Base-by-base conservation (phyloP, 2,113 vertebrate genomes). In the Cranoglanis bouderius region DNA sequence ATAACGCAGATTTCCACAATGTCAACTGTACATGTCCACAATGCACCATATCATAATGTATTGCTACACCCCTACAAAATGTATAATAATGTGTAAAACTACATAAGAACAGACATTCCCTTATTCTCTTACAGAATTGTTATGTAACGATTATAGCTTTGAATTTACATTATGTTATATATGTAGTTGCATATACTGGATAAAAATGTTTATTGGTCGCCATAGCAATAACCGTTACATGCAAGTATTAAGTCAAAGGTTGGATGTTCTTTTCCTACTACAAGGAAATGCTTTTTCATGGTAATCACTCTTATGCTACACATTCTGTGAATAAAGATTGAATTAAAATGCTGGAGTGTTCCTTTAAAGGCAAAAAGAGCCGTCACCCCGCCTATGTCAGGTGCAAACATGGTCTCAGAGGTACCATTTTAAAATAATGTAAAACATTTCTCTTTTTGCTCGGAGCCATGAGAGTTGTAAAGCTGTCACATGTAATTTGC, bases 391-490 rank as follows among this genome's bases (percentile, higher is more conserved):
- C 61, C 35, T 87, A 49, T 40, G 49, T 55, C 49, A 72, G 84
- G 43, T 80, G 29, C n/a, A 40, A 40, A 43, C 57, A 29, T 21
- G 49, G 82, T 84, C 82, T 84, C 82, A 14, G 10, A 9, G 46
- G 72, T 78, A 85, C 24, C 82, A 38, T 78, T 85, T 81, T 38
- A 77, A 65, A 80, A 85, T 80, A 67, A 85, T 88, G 70, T 32
- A 84, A 65, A 84, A 75, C 53, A 72, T 88, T 84, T 87, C 51
- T 88, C 35, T 84, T 85, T 78, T 88, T 84, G 70, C 70, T 65
- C 19, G 1, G 51, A 67, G 57, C 57, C 40, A 84, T 65, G 29
- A 85, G 72, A 84, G 38, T 61, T 88, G 26, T 88, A 70, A 87
- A 51, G 78, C 57, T 87, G 85, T 82, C 61, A 70, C 61, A 82